Conservation (phyloP, 2,888 invertebrate species). For the Ochropacha duplaris region DNA sequence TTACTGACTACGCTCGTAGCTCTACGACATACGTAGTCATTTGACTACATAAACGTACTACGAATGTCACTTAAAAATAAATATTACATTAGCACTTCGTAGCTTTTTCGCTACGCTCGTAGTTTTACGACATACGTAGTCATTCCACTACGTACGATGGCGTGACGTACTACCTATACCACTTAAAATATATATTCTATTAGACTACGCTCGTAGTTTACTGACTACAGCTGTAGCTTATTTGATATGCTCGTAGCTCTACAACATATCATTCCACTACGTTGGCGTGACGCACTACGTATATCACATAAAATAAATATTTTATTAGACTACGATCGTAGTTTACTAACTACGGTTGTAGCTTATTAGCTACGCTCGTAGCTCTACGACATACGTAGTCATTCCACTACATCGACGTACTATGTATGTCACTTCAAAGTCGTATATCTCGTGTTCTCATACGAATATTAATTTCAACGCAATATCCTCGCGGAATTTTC, state of each 20-base stretch:
- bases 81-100: no score
- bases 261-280: no score
- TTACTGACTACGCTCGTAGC: neutral
- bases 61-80: neutral
- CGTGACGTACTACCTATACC: neutral
- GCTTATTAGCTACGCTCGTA: neutral
- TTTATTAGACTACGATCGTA: no score
- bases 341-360: neutral
- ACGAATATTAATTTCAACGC: neutral
- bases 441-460: neutral
- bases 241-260: no score
- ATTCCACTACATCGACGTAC: neutral
- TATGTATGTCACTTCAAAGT: neutral
- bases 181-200: no score
- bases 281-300: no score
- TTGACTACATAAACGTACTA: neutral
- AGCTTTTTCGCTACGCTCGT: neutral
- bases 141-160: neutral
- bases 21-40: neutral
- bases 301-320: no score
- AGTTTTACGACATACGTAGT: neutral
- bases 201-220: no score
- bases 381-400: neutral
- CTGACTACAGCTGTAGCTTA: no score
- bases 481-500: neutral